Evolutionary conservation across 2,888 invertebrate genomes (phyloP).

Genomic region (Synergus itoensis): DNA sequence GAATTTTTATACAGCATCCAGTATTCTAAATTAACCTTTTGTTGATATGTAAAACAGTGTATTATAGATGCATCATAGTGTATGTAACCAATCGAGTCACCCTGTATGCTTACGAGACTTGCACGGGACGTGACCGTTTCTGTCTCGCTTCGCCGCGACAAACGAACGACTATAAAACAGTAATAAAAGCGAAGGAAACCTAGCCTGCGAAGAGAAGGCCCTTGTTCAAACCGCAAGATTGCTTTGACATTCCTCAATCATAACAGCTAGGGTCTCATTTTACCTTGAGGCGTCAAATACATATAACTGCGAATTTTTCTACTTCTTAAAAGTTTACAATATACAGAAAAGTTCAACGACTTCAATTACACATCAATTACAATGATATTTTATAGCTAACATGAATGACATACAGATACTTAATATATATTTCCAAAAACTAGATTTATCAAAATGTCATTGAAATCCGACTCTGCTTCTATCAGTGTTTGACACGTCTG

Average conservation of each 20-base stretch:
- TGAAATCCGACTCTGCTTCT: too few species aligned
- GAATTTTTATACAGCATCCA: not conserved
- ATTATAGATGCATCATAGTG: not conserved
- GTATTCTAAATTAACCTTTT: not conserved
- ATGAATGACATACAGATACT: too few species aligned
- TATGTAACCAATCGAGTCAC: slow-evolving; percentile 41
- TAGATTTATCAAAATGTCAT: too few species aligned
- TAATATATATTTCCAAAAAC: too few species aligned
- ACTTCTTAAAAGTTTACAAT: not conserved
- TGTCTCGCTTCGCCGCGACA: slow-evolving; percentile 60
- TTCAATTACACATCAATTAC: not conserved
- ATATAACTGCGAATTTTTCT: not conserved
- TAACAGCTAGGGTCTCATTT: slow-evolving; percentile 58
- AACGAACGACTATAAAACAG: slow-evolving; percentile 61
- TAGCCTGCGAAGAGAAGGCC: slow-evolving; percentile 41
- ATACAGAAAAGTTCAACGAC: not conserved
- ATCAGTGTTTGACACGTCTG: too few species aligned
- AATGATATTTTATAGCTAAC: not conserved
- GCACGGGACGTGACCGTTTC: slow-evolving; percentile 62
- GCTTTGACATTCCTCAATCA: slow-evolving; percentile 68
- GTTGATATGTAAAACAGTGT: not conserved
- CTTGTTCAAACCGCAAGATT: slow-evolving; percentile 52
- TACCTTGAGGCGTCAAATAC: slow-evolving; percentile 16
- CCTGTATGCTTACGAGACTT: slow-evolving; percentile 39
- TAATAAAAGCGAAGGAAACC: slow-evolving; percentile 56